Percentiles rank a stretch among this genome's conserved stretches.
Conservation (phyloP, 2,113 vertebrate species). For the Mesocricetus auratus region DNA sequence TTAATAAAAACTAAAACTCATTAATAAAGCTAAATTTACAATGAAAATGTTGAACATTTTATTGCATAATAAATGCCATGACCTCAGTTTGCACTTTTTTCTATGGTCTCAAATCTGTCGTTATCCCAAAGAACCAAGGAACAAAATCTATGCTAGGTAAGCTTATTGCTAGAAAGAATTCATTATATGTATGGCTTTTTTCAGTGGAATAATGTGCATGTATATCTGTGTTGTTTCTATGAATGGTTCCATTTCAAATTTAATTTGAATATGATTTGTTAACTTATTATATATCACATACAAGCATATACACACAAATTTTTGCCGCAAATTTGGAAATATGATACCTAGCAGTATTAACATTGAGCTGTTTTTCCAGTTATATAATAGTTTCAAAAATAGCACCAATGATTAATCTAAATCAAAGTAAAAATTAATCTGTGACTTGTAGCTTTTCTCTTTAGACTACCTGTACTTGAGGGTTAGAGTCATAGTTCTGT, state of each 20-base stretch:
- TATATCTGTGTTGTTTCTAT: not conserved
- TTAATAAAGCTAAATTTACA: not conserved
- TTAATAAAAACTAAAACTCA: not conserved
- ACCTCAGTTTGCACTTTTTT: not conserved
- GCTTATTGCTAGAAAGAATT: not conserved
- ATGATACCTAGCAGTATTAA: not conserved
- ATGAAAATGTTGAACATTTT: not conserved
- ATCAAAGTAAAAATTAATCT: constrained; percentile 34
- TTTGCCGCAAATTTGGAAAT: not conserved
- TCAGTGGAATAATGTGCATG: not conserved
- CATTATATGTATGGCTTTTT: not conserved
- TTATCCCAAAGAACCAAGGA: not conserved
- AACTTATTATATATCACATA: not conserved
- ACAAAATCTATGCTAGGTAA: not conserved
- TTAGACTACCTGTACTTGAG: not conserved
- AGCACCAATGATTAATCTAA: constrained; percentile 18
- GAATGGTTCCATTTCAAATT: constrained; percentile 16
- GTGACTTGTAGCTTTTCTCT: not conserved
- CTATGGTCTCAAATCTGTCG: not conserved
- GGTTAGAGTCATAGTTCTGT: not conserved
- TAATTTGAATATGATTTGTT: constrained; percentile 21
- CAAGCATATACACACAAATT: not conserved
- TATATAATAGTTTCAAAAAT: not conserved
- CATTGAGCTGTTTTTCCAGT: not conserved
- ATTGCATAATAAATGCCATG: not conserved